Percentiles rank a stretch among this genome's conserved stretches.
Evolutionary conservation across 1,140 invertebrate genomes (phyloP).

Genomic region (Leptopilina boulardi): DNA sequence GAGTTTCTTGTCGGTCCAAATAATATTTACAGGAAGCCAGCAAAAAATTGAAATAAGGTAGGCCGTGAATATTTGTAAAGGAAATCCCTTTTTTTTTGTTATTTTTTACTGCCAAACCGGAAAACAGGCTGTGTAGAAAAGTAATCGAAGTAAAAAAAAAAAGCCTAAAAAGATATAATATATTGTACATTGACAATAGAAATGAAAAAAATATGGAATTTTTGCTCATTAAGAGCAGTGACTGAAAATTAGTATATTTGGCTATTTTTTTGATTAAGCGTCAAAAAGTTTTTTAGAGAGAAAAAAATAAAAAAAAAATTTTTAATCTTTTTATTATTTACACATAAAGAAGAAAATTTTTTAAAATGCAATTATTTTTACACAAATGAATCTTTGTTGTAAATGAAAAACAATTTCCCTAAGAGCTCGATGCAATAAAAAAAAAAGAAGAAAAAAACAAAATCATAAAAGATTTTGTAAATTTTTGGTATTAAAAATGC

Average conservation of each 20-base stretch:
- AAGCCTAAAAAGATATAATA: slow-evolving; percentile 12
- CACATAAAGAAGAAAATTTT: too few species aligned
- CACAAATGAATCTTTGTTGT: too few species aligned
- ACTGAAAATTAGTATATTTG: slow-evolving; percentile 17
- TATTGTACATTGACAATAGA: slow-evolving; percentile 18
- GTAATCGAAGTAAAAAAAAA: background rate
- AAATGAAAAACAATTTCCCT: too few species aligned
- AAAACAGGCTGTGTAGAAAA: slow-evolving; percentile 25
- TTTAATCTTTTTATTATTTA: background rate
- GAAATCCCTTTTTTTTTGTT: background rate
- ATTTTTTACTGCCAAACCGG: slow-evolving; percentile 1
- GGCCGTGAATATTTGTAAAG: background rate
- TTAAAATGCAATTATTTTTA: too few species aligned
- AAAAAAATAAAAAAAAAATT: background rate
- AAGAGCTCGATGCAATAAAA: too few species aligned
- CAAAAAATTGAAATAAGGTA: background rate
- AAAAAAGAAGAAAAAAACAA: background rate
- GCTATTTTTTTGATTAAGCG: slow-evolving; percentile 26
- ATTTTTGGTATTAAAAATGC: background rate
- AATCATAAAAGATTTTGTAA: background rate
- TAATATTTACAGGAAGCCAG: background rate
- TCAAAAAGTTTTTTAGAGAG: slow-evolving; percentile 1
- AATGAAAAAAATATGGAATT: background rate
- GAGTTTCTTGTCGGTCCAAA: background rate
- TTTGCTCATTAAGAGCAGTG: background rate